A percentile compares a stretch with the other conserved stretches of the same genome.
phyloP scores from a whole-genome alignment of 2,797 vertebrate genomes.

The Diglossa cyanea region DNA sequence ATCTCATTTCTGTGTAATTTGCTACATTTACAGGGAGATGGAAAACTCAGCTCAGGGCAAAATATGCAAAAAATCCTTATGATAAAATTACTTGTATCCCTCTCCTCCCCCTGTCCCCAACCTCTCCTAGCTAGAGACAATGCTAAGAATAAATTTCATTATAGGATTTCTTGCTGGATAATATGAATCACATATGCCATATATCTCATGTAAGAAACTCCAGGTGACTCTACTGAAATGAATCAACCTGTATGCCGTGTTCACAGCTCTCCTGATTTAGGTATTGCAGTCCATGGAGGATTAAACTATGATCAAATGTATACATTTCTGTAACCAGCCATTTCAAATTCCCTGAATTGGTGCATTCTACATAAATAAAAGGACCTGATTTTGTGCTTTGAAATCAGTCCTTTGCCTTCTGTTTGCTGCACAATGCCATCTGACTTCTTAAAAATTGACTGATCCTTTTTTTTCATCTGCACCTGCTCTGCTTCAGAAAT shows the following conservation, averaged over 20 bases:
- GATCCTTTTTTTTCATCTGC: conserved; percentile 51
- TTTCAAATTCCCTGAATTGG: conserved; percentile 69
- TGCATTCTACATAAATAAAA: conserved; percentile 75
- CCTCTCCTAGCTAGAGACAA: background rate
- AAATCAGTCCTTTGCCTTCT: conserved; percentile 69
- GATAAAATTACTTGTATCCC: background rate
- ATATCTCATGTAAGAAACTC: conserved; percentile 7
- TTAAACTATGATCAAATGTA: conserved; percentile 60
- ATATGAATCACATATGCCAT: background rate
- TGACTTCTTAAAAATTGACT: conserved; percentile 69
- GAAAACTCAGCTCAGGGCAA: background rate
- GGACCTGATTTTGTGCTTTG: conserved; percentile 74
- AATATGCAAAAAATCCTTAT: background rate
- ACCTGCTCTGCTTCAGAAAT: conserved; percentile 73
- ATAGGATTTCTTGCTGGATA: background rate
- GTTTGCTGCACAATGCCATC: conserved; percentile 69
- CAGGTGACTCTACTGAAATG: conserved; percentile 55
- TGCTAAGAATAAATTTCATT: background rate
- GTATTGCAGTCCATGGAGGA: conserved; percentile 54
- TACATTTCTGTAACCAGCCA: conserved; percentile 67
- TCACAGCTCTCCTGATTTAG: conserved; percentile 37
- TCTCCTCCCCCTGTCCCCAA: background rate
- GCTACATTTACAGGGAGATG: background rate
- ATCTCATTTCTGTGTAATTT: background rate
- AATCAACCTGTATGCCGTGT: conserved; percentile 13